A percentile compares a stretch with the other conserved stretches of the same genome.
These are phyloP conservation scores for Eudyptes chrysolophus DNA, from an alignment of 2,113 vertebrate genomes.

Conservation along the genomic window DNA sequence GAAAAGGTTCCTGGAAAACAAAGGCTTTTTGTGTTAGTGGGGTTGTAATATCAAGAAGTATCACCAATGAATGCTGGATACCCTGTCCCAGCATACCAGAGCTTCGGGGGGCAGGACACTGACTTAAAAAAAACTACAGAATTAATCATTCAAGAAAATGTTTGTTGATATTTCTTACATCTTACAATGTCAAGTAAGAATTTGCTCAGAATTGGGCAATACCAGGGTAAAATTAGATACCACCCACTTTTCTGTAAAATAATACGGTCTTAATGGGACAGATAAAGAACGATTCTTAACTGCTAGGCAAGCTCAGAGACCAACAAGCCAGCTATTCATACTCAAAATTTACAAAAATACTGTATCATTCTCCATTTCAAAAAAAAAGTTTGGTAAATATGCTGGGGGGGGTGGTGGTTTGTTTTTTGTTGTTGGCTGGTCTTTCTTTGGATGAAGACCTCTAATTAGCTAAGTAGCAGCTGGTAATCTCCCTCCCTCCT, in stretches of 20 bases:
- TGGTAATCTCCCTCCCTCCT: neutral
- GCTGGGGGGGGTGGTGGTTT: neutral
- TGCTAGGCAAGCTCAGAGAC: neutral
- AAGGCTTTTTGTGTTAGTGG: neutral
- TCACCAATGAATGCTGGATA: neutral
- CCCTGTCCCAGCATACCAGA: neutral
- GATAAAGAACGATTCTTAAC: slow-evolving; percentile 55
- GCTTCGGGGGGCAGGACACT: rapidly evolving
- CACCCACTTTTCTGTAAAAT: slow-evolving; percentile 39
- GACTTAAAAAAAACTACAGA: neutral
- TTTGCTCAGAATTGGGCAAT: slow-evolving; percentile 16
- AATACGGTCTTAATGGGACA: slow-evolving; percentile 33
- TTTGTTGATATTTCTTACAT: neutral
- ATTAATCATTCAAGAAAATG: neutral
- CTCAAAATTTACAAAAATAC: neutral
- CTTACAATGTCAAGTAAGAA: neutral
- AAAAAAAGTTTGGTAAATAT: neutral
- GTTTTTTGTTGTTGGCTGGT: neutral
- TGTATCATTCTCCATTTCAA: neutral
- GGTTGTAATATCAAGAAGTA: neutral
- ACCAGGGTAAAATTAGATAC: neutral
- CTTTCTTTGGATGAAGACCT: neutral
- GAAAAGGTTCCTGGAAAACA: neutral
- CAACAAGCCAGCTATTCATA: slow-evolving; percentile 38
- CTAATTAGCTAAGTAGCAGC: neutral